Evolutionary conservation across 2,113 vertebrate species (phyloP).

Genomic region (Dolichotis patagonum): DNA sequence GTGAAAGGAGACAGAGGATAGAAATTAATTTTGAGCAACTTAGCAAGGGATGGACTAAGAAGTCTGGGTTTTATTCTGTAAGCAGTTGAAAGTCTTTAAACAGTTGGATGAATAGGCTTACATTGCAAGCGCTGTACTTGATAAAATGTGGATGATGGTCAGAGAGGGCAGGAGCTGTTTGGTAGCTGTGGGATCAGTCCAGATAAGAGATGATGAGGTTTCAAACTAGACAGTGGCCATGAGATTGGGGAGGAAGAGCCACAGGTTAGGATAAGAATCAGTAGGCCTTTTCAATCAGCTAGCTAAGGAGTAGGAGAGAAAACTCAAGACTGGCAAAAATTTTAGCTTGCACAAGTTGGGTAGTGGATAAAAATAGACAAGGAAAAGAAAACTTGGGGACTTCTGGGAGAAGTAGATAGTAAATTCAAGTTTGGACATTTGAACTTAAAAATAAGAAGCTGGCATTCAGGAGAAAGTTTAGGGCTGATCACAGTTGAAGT

Average conservation of each 20-base stretch:
- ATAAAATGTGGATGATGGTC: neutral
- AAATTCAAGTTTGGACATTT: constrained; percentile 31
- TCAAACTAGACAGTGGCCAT: neutral
- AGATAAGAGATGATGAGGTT: constrained; percentile 44
- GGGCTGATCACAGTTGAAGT: neutral
- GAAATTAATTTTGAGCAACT: constrained; percentile 56
- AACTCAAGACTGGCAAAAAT: neutral
- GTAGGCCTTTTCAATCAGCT: neutral
- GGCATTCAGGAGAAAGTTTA: neutral
- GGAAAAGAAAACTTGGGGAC: neutral
- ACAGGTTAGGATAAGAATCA: neutral
- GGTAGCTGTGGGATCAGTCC: neutral
- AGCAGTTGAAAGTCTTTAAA: constrained; percentile 11
- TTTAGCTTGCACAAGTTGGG: neutral
- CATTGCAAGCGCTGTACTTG: neutral
- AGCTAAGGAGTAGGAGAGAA: neutral
- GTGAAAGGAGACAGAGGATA: neutral
- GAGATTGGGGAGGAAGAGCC: neutral
- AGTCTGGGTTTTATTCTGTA: constrained; percentile 49
- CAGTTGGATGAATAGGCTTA: constrained; percentile 27
- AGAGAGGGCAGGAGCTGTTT: neutral
- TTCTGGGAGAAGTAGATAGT: neutral
- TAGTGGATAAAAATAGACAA: neutral
- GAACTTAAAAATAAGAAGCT: constrained; percentile 7
- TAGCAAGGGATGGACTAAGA: constrained; percentile 3